Base-by-base conservation (phyloP, 1,140 invertebrate genomes). In the Aculops lycopersici region DNA sequence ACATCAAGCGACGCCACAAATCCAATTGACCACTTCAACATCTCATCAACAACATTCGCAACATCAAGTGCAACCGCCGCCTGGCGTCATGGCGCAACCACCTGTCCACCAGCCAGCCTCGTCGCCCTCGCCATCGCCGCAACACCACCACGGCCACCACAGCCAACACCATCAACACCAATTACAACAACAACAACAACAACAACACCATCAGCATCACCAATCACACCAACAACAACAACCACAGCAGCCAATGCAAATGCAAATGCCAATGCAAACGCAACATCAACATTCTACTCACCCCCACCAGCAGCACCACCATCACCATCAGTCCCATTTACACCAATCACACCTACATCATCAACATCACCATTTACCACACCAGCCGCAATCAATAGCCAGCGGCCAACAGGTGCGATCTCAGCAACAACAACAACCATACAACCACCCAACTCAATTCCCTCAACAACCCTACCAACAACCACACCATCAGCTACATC, bases 11-110 rank as follows among this genome's bases (percentile, higher is more conserved):
- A 45, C 21, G 44, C 40, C n/a, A n/a, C n/a, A n/a, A n/a, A n/a
- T n/a, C n/a, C n/a, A n/a, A 21, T 35, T 41, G 39, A 40, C 45
- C 63, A 39, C 54, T 55, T 41, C 45, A 39, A 41, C 44, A 36
- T 41, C 47, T 45, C 41, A 21, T 17, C 17, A 20, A 36, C 38
- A 31, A 24, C 38, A 18, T 21, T 18, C 36, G 37, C 36, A 18
- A 21, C 46, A 20, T 39, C 21, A 39, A 18, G 15, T n/a, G 19
- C 38, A 15, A 39, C 21, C 24, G n/a, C 8, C 24, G n/a, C n/a
- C 24, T n/a, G n/a, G 8, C 8, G 24, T 31, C 8, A n/a, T 31
- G n/a, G n/a, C 24, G 24, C n/a, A 8, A n/a, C n/a, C 24, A 31
- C 8, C n/a, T 8, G 8, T 31, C 8, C 8, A n/a, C 24, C 8